Evolutionary conservation across 2,797 vertebrate species (phyloP).

Genomic region (Eleutherodactylus coqui): DNA sequence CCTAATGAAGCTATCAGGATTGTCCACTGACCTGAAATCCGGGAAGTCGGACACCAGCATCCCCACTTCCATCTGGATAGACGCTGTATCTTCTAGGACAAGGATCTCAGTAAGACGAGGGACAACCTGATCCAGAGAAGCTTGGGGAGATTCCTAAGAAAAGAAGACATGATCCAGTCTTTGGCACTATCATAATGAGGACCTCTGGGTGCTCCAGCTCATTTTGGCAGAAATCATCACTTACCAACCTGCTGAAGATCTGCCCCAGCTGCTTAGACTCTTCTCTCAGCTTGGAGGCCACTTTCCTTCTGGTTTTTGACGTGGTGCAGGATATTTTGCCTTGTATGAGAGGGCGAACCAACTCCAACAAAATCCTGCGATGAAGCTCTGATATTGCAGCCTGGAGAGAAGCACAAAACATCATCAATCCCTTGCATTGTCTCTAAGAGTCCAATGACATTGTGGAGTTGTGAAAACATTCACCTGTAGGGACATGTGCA

Average conservation of each 20-base stretch:
- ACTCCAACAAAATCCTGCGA: conserved; percentile 84
- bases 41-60: conserved; percentile 89
- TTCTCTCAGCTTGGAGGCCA: conserved; percentile 82
- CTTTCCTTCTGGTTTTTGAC: conserved; percentile 83
- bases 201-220: background rate
- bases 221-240: conserved; percentile 35
- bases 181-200: background rate
- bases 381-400: conserved; percentile 84
- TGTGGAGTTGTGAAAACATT: no score
- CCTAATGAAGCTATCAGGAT: background rate
- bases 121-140: conserved; percentile 85
- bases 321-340: conserved; percentile 86
- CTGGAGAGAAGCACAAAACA: conserved; percentile 67
- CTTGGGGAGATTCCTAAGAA: conserved; percentile 82
- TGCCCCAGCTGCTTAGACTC: conserved; percentile 84
- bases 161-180: background rate
- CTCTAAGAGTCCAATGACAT: background rate
- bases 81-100: conserved; percentile 86
- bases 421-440: background rate
- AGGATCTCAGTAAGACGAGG: conserved; percentile 87
- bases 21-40: conserved; percentile 83
- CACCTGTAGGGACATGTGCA: no score
- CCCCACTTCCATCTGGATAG: conserved; percentile 93
- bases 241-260: conserved; percentile 89
- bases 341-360: conserved; percentile 86